Evolutionary conservation across 2,113 vertebrate genomes (phyloP).

Genomic region (Gopherus evgoodei): DNA sequence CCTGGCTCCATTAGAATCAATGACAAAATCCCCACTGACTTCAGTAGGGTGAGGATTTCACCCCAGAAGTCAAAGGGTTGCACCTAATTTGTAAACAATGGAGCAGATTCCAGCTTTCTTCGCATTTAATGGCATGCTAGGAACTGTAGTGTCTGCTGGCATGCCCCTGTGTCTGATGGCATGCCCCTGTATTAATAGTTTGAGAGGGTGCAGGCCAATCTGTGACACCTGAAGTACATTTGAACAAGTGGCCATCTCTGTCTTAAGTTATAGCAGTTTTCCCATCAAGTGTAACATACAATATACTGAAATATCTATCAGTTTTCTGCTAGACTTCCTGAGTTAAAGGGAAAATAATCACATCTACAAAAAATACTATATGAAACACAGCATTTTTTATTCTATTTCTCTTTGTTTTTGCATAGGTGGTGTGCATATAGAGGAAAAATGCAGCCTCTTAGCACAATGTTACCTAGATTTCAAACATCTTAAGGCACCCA

Average conservation of each 20-base stretch:
- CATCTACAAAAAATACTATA: background rate
- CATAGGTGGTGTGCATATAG: background rate
- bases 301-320: background rate
- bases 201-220: constrained; percentile 2
- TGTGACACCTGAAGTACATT: background rate
- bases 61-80: background rate
- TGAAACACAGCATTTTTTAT: background rate
- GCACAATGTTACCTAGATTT: background rate
- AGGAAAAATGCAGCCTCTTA: background rate
- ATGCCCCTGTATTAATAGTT: background rate
- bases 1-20: background rate
- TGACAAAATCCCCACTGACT: background rate
- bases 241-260: background rate
- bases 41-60: background rate
- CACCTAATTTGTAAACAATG: background rate
- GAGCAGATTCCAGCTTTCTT: constrained; percentile 1
- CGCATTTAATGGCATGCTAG: background rate
- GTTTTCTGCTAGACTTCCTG: background rate
- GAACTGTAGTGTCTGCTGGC: background rate
- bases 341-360: background rate
- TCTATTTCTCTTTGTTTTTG: background rate
- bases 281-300: background rate
- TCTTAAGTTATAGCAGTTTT: background rate
- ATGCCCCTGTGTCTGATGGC: background rate
- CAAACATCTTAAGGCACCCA: background rate